A percentile compares a stretch with the other conserved stretches of the same genome.
Evolutionary conservation across 2,113 vertebrate genomes (phyloP).

Genomic region (Neotragus pygmaeus): DNA sequence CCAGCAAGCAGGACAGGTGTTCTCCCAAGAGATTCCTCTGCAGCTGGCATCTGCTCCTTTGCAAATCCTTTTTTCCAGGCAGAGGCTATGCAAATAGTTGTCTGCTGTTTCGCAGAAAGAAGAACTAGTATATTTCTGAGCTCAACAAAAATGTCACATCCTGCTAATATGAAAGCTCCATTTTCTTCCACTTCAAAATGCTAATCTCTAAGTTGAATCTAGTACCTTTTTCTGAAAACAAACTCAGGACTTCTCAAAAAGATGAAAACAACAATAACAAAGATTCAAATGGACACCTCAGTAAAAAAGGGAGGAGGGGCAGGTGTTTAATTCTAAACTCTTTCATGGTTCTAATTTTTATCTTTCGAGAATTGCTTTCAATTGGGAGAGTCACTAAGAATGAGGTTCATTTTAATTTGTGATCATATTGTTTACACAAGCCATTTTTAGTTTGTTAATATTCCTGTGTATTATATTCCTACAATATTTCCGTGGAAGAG

Average conservation of each 20-base stretch:
- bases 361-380: not conserved
- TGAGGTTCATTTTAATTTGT: not conserved
- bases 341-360: not conserved
- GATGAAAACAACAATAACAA: not conserved
- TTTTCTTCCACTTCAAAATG: not conserved
- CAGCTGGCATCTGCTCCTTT: not conserved
- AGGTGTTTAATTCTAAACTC: not conserved
- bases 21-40: not conserved
- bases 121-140: not conserved
- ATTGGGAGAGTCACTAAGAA: not conserved
- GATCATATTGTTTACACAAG: not conserved
- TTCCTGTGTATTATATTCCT: not conserved
- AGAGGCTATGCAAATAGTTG: not conserved
- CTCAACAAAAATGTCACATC: not conserved
- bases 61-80: not conserved
- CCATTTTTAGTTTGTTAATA: not conserved
- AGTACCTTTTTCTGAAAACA: slow-evolving; percentile 17
- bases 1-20: not conserved
- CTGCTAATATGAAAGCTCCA: not conserved
- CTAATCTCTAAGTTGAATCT: not conserved
- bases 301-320: not conserved
- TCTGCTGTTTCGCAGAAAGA: slow-evolving; percentile 28
- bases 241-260: not conserved
- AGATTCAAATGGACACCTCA: not conserved
- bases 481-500: not conserved